phyloP scores from a whole-genome alignment of 2,797 vertebrate species.

The Pogonophryne albipinna region DNA sequence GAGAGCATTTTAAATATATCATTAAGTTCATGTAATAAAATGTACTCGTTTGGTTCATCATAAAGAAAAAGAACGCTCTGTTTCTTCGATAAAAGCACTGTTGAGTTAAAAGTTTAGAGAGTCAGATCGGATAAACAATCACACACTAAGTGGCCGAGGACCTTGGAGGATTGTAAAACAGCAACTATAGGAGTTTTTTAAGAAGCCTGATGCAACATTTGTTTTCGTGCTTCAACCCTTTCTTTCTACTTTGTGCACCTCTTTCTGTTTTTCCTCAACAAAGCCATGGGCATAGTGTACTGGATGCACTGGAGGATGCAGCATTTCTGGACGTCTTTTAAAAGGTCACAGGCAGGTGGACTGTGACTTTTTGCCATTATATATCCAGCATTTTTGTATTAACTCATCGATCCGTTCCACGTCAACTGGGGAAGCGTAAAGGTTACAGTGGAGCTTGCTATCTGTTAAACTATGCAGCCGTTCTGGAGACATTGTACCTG shows the following conservation, averaged over 20 bases:
- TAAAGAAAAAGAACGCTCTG: no score
- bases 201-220: slow-evolving; percentile 44
- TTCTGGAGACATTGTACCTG: slow-evolving; percentile 28
- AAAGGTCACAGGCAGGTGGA: slow-evolving; percentile 81
- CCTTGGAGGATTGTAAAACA: no score
- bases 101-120: no score
- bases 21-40: no score
- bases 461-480: slow-evolving; percentile 49
- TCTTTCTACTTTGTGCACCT: slow-evolving; percentile 1
- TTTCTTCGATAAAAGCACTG: no score
- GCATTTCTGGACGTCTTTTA: slow-evolving; percentile 53
- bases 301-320: slow-evolving; percentile 2
- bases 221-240: slow-evolving; percentile 14
- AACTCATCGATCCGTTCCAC: slow-evolving; percentile 76
- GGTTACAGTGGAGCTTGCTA: slow-evolving; percentile 63
- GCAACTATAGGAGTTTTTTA: slow-evolving; percentile 15
- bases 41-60: no score
- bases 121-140: no score
- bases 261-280: not conserved
- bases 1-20: no score
- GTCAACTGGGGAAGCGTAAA: slow-evolving; percentile 71
- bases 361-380: slow-evolving; percentile 73
- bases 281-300: slow-evolving; percentile 1
- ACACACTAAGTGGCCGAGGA: no score
- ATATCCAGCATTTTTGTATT: slow-evolving; percentile 72